Evolutionary conservation across 1,140 invertebrate species (phyloP), one percentile per base, ranked within the genome.

Genomic region (Ceratosolen fusciceps): DNA sequence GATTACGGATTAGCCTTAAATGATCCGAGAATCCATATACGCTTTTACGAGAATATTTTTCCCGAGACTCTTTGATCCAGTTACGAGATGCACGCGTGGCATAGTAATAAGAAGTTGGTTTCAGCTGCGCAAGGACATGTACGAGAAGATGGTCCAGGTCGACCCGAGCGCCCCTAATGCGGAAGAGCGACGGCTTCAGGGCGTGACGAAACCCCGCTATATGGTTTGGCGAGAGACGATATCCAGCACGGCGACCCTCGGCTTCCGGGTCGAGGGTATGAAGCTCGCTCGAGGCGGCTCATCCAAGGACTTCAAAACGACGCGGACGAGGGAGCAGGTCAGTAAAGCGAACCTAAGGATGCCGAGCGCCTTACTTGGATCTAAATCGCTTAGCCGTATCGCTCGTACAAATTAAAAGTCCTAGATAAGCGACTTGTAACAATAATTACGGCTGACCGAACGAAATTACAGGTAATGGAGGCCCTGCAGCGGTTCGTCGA

Each of bases 171-270:
- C 97, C 8, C 98, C 98, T 12, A 97, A 95, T 19, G 94, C 95
- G 74, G 97, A 99, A 87, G 98, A 99, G 89, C 94, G 96, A 82
- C 91, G 93, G 74, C 90, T 96, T 78, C 95, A 96, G 90, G 98
- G 96, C 34, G 96, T 99, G 1, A 98, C 97, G 1, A 99, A 98
- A 90, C 96, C 97, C 0, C 92, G 98, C 68, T 99, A 98, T 87
- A 98, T 98, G 97, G 96, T 98, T 26, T 99, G 98, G 97, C 91
- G 98, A 65, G 98, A 99, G 91, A 97, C 97, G 9, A 98, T 99
- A 85, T 98, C 97, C 31, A 99, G 97, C 26, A 98, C 98, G 8
- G 95, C 97, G 0, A 97, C 96, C 8, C 91, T 99, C 34, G 98
- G 98, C 72, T 99, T 99, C 90, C 92, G 98, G 80, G 98, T 99